A percentile compares a stretch with the other conserved stretches of the same genome.
Evolutionary conservation across 2,113 vertebrate species (phyloP).

Genomic region (Lontra canadensis): DNA sequence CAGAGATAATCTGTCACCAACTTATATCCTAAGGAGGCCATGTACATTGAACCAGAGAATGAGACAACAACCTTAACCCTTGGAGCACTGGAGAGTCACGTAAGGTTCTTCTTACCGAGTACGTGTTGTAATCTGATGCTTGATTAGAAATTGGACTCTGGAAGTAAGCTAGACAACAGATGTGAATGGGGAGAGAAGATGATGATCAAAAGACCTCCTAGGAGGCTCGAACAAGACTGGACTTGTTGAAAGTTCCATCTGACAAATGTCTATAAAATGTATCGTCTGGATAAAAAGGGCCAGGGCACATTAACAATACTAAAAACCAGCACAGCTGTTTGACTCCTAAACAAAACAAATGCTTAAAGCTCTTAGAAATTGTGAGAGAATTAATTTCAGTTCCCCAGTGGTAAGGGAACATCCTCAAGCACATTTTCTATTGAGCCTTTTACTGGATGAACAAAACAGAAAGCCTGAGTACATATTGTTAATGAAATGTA

Average conservation of each 20-base stretch:
- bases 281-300: constrained; percentile 6
- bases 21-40: background rate
- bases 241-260: background rate
- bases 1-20: background rate
- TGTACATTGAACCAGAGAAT: background rate
- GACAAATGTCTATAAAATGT: background rate
- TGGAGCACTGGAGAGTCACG: background rate
- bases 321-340: constrained; percentile 57
- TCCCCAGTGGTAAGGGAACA: constrained; percentile 43
- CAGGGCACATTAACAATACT: constrained; percentile 22
- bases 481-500: constrained; percentile 70
- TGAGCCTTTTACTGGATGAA: constrained; percentile 59
- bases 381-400: constrained; percentile 73
- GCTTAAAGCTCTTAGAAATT: constrained; percentile 68
- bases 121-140: background rate
- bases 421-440: constrained; percentile 47
- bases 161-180: background rate
- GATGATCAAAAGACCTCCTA: background rate
- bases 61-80: background rate
- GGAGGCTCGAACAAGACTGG: background rate
- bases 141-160: background rate
- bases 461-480: constrained; percentile 52
- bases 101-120: background rate
- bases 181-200: background rate
- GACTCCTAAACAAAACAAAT: constrained; percentile 70